These are phyloP conservation scores for Mesoclemmys tuberculata DNA, from an alignment of 2,113 vertebrate genomes.

Conservation along the genomic window DNA sequence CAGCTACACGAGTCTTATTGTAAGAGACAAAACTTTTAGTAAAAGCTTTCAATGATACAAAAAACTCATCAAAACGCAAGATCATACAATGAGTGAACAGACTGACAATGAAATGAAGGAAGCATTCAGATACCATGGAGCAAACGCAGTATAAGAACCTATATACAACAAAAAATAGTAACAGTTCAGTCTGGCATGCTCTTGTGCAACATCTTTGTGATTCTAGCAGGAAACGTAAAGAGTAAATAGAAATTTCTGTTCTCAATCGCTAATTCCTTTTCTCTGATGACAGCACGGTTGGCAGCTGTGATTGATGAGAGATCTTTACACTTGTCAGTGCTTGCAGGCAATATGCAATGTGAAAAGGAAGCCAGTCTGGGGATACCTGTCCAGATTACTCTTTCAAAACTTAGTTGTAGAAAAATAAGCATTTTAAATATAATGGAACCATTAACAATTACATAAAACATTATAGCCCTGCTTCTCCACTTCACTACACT, in stretches of 20 bases:
- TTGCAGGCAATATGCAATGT: background rate
- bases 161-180: background rate
- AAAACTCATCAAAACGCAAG: background rate
- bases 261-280: background rate
- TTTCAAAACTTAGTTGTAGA: background rate
- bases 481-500: background rate
- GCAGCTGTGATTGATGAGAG: background rate
- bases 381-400: background rate
- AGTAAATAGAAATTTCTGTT: background rate
- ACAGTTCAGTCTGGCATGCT: background rate
- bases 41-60: background rate
- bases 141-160: background rate
- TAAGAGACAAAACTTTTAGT: background rate
- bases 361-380: background rate
- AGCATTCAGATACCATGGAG: background rate
- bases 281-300: fast-evolving
- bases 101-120: background rate
- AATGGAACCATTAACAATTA: background rate
- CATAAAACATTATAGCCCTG: background rate
- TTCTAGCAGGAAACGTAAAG: background rate
- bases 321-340: background rate
- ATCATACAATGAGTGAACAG: background rate
- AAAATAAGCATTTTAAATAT: background rate
- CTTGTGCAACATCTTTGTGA: background rate
- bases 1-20: background rate